Base-by-base conservation (phyloP, 1,140 invertebrate species). In the Lethrus apterus region DNA sequence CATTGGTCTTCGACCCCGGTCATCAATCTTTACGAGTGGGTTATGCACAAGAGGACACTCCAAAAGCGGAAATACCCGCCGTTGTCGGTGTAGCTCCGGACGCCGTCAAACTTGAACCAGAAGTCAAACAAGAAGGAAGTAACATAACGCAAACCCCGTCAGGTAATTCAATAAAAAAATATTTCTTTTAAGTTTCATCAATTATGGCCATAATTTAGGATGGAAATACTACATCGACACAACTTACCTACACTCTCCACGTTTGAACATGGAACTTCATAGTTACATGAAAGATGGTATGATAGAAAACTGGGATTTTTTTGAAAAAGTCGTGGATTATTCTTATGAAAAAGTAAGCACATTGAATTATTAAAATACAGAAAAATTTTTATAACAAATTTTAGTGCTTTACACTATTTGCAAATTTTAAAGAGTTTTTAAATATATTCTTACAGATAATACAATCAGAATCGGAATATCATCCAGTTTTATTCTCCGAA, bases 251-350 rank as follows among this genome's bases (percentile, higher is more conserved):
- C 87, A 93, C 70, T 88, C 93, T 3, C 89, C 95, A 0, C 74
- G 92, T n/a, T 66, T 80, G 40, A 79, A 83, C 51, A 89, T 84
- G 80, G 89, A 94, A 64, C 77, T 93, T 23, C 77, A 82, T 41
- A 84, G 81, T 2, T 93, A 90, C 68, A 83, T 96, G 75, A 93
- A 93, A 65, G 91, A 95, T 60, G 89, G 92, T 32, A 89, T 93
- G 79, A 84, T 97, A 51, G 92, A 97, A 51, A 92, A 97, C 66
- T 97, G 93, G 92, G 92, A 96, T 57, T 71, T 94, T 42, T 97
- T 96, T 73, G 93, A 97, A 67, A 87, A 91, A 62, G 76, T 84
- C 36, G 70, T 95, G 2, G 90, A 96, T 54, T 89, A 95, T 66
- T 83, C 87, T 3, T 95, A 93, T 64, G 76, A 80, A 19, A 88